phyloP scores from a whole-genome alignment of 2,888 invertebrate genomes.

The Lasioglossum vierecki region DNA sequence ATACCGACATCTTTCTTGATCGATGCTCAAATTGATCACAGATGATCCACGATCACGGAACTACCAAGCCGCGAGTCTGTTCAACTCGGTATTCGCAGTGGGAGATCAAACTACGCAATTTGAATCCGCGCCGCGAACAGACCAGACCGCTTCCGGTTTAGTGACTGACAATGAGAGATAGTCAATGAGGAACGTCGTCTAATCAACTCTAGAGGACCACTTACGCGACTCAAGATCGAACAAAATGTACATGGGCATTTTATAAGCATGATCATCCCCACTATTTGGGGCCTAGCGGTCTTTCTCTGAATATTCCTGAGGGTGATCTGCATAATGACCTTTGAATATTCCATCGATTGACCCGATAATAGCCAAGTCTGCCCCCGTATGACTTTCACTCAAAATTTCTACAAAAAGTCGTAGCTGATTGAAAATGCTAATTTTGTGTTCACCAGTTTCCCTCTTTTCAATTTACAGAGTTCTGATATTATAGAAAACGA shows the following conservation, averaged over 20 bases:
- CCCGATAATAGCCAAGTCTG: background rate
- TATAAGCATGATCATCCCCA: slow-evolving; percentile 58
- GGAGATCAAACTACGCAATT: background rate
- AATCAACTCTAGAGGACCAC: background rate
- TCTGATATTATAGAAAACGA: too few species aligned
- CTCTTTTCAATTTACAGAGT: too few species aligned
- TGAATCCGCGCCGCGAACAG: background rate
- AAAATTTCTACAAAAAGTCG: background rate
- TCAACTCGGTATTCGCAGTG: background rate
- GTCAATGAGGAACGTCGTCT: background rate
- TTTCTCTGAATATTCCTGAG: slow-evolving; percentile 34
- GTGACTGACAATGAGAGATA: background rate
- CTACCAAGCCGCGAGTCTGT: background rate
- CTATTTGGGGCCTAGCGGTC: background rate
- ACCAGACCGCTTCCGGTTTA: background rate
- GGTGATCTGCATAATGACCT: slow-evolving; percentile 30
- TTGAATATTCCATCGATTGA: background rate
- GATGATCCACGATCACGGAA: background rate
- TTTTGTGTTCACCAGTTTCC: too few species aligned
- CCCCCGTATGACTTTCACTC: background rate
- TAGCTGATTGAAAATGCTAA: background rate
- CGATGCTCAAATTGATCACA: background rate
- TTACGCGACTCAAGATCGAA: slow-evolving; percentile 11
- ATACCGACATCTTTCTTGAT: background rate
- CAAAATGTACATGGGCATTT: slow-evolving; percentile 31